A percentile compares a stretch with the other conserved stretches of the same genome.
Evolutionary conservation across 2,113 vertebrate species (phyloP).

Genomic region (Burhinus bistriatus): DNA sequence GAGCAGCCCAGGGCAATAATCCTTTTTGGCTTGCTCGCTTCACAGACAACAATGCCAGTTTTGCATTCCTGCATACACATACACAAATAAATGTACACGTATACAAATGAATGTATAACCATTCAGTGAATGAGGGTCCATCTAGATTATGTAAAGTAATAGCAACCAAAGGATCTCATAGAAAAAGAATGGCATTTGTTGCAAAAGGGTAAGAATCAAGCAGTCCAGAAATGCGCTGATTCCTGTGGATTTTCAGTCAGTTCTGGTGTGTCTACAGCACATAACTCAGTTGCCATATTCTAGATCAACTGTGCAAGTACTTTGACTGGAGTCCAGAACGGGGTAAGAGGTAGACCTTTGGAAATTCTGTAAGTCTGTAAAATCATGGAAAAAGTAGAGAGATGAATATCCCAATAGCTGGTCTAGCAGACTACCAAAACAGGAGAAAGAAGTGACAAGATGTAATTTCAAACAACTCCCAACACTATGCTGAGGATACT

Average conservation of each 20-base stretch:
- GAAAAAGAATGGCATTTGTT: not conserved
- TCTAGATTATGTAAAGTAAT: not conserved
- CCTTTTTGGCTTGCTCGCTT: not conserved
- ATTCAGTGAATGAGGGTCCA: not conserved
- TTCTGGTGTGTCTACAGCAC: not conserved
- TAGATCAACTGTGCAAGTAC: not conserved
- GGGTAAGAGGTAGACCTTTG: not conserved
- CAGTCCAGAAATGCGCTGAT: not conserved
- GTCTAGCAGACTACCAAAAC: not conserved
- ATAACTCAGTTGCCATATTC: not conserved
- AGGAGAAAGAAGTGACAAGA: not conserved
- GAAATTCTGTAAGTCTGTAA: not conserved
- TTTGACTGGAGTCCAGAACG: not conserved
- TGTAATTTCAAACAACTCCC: not conserved
- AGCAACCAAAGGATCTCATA: not conserved
- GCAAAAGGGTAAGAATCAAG: not conserved
- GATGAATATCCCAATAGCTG: not conserved
- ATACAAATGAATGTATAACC: not conserved
- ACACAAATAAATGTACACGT: not conserved
- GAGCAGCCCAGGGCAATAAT: constrained; percentile 8
- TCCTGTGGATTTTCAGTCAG: not conserved
- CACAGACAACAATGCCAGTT: not conserved
- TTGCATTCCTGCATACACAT: not conserved
- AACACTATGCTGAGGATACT: not conserved
- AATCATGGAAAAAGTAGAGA: not conserved